Evolutionary conservation across 2,113 vertebrate species (phyloP).

Genomic region (Triplophysa dalaica): DNA sequence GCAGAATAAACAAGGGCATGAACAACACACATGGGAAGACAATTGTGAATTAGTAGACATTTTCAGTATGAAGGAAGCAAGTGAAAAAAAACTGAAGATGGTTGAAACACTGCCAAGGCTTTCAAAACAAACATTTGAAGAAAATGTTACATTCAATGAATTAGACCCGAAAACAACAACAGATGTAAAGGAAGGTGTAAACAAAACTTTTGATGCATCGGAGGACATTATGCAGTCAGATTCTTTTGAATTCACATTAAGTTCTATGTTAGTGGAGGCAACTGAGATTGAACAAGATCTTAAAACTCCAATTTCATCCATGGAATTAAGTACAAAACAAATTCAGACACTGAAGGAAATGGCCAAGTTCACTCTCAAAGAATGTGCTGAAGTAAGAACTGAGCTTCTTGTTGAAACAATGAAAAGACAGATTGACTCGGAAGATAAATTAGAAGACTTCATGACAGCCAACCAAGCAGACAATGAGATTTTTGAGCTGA

Average conservation of each 20-base stretch:
- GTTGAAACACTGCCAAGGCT: conserved; percentile 31
- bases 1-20: background rate
- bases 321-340: background rate
- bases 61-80: background rate
- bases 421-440: background rate
- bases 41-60: background rate
- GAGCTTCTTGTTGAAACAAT: background rate
- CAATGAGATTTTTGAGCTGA: background rate
- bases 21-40: background rate
- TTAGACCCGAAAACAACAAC: background rate
- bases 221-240: background rate
- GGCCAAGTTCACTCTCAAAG: background rate
- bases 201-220: background rate
- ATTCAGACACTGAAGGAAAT: conserved; percentile 4
- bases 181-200: background rate
- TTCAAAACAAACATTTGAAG: conserved; percentile 3
- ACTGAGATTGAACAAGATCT: background rate
- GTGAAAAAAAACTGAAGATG: background rate
- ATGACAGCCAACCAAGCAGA: background rate
- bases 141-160: background rate
- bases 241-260: background rate
- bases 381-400: background rate
- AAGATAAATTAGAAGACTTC: conserved; percentile 5
- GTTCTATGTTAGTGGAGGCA: background rate
- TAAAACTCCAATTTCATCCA: background rate